Conservation (phyloP, 2,888 invertebrate genomes). For the Microdon myrmicae region DNA sequence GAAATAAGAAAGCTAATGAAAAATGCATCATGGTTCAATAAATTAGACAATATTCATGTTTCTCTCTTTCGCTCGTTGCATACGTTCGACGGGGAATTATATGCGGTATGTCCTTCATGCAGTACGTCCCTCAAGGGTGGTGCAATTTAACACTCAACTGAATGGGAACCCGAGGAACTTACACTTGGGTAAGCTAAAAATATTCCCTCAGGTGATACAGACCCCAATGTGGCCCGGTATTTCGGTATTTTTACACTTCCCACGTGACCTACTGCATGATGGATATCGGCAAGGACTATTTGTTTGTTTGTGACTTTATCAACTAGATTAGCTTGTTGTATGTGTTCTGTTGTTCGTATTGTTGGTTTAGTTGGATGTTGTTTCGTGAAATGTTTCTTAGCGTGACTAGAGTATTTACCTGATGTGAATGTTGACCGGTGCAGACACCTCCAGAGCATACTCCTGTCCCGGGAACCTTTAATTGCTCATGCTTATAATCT, state of each 20-base stretch:
- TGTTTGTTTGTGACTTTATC: too few species aligned
- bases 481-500: slow-evolving; percentile 87
- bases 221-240: too few species aligned
- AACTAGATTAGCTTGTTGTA: neutral
- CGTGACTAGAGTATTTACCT: slow-evolving; percentile 59
- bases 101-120: too few species aligned
- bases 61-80: slow-evolving; percentile 1
- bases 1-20: slow-evolving; percentile 6
- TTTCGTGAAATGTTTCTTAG: slow-evolving; percentile 3
- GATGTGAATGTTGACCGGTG: slow-evolving; percentile 70
- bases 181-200: slow-evolving; percentile 11
- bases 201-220: slow-evolving; percentile 3
- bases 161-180: neutral
- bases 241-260: slow-evolving; percentile 7
- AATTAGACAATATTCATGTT: slow-evolving; percentile 5
- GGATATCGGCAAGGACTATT: too few species aligned
- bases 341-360: neutral
- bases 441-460: slow-evolving; percentile 74
- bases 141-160: slow-evolving; percentile 10
- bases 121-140: slow-evolving; percentile 29
- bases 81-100: too few species aligned
- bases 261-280: slow-evolving; percentile 32
- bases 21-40: slow-evolving; percentile 24
- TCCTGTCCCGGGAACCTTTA: slow-evolving; percentile 81
- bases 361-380: neutral